Base-by-base conservation (phyloP, 2,888 invertebrate genomes). In the Xanthorhoe spadicearia region DNA sequence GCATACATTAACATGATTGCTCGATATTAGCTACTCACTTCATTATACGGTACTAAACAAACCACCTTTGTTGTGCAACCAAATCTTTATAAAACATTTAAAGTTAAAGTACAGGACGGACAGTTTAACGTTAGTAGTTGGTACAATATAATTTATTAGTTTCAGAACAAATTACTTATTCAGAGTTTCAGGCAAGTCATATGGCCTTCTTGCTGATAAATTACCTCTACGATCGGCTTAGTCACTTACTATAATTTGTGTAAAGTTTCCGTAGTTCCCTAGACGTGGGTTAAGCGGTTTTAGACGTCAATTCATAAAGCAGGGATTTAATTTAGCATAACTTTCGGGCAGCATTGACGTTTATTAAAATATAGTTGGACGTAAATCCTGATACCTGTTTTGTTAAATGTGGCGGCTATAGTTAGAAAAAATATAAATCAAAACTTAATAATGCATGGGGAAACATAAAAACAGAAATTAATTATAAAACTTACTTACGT, bases 231-330 rank as follows among this genome's bases (percentile, higher is more conserved):
- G 70, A 78, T 74, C 68, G 81, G 81, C 74, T 75, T 69, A 78
- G 81, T 83, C 86, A 86, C 87, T 86, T 87, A 83, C 83, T 79
- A 83, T 78, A 82, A 86, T 88, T 88, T 85, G 85, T 85, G 81
- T 83, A 84, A 83, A 85, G 63, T 70, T 66, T 62, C 61, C 32
- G 35, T 59, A 80, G 83, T 83, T 74, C 68, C 70, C 74, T 65
- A 67, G 63, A 85, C 82, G 81, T 75, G 85, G 86, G 85, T 82
- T 62, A 68, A 69, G 69, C 64, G 68, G 68, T 68, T 72, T 70
- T 66, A 49, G 54, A 66, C 70, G 57, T 72, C 68, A 53, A 46
- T 64, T 67, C 65, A 80, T 79, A 83, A 82, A 83, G 79, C 73
- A 43, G 60, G 74, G 76, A 79, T 81, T 80, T 84, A 82, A 69